Percentiles rank a stretch among this genome's conserved stretches.
These are phyloP conservation scores for Pollenia amentaria DNA, from an alignment of 2,888 invertebrate species.

Conservation along the genomic window DNA sequence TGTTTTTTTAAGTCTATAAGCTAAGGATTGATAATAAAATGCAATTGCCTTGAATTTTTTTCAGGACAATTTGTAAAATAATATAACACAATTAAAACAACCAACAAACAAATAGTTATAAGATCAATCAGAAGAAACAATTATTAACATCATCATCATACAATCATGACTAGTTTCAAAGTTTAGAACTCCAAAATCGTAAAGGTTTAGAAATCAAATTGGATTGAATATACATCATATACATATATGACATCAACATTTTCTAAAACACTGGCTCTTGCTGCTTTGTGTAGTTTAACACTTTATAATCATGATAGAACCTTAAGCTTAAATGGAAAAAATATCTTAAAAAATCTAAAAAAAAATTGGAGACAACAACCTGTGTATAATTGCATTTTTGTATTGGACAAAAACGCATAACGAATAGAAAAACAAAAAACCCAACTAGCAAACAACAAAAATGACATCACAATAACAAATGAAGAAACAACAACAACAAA, in stretches of 20 bases:
- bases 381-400: constrained; percentile 74
- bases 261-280: constrained; percentile 72
- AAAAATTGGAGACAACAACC: constrained; percentile 72
- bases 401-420: constrained; percentile 51
- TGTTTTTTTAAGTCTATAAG: constrained; percentile 69
- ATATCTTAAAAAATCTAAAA: constrained; percentile 57
- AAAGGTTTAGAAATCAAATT: constrained; percentile 51
- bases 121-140: constrained; percentile 68
- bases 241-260: constrained; percentile 46
- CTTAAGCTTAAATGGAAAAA: constrained; percentile 72
- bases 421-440: neutral
- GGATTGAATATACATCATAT: constrained; percentile 58
- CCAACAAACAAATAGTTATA: constrained; percentile 70
- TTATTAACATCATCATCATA: constrained; percentile 74
- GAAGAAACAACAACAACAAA: constrained; percentile 58
- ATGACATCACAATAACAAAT: constrained; percentile 57
- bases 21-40: constrained; percentile 72
- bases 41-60: constrained; percentile 69
- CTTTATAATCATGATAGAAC: constrained; percentile 74
- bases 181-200: constrained; percentile 79
- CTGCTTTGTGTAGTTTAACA: constrained; percentile 74
- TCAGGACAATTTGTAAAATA: constrained; percentile 71
- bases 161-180: constrained; percentile 76
- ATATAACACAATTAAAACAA: constrained; percentile 61
- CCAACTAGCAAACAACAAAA: constrained; percentile 40